Conservation (phyloP, 2,888 invertebrate genomes). For the Temnothorax ravouxi region DNA sequence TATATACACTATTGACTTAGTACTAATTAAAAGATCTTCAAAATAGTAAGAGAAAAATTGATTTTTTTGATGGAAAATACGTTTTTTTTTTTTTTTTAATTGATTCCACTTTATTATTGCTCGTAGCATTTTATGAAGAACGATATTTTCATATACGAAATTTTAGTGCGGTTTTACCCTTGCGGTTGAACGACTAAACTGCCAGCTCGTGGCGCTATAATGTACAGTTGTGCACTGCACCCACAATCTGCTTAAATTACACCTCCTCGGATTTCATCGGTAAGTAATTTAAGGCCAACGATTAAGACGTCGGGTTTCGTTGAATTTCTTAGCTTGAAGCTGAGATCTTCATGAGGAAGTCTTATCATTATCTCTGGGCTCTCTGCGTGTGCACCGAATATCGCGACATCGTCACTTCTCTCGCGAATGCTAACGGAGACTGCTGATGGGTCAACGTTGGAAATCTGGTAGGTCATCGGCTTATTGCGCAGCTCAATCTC, state of each 20-base stretch:
- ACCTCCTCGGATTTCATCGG: slow-evolving; percentile 73
- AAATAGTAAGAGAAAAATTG: neutral
- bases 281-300: slow-evolving; percentile 76
- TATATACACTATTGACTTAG: neutral
- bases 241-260: slow-evolving; percentile 68
- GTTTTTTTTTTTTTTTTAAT: neutral
- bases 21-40: neutral
- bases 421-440: slow-evolving; percentile 4
- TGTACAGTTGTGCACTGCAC: slow-evolving; percentile 67
- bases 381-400: neutral
- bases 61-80: neutral
- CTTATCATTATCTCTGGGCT: slow-evolving; percentile 41
- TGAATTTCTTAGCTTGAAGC: slow-evolving; percentile 27
- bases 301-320: slow-evolving; percentile 76
- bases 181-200: slow-evolving; percentile 25
- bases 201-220: slow-evolving; percentile 48
- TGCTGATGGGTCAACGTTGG: slow-evolving; percentile 39
- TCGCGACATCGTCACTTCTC: slow-evolving; percentile 36
- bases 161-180: slow-evolving; percentile 35
- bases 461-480: slow-evolving; percentile 46
- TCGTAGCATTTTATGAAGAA: neutral
- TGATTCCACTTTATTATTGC: neutral
- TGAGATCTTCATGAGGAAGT: slow-evolving; percentile 38
- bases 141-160: slow-evolving; percentile 27
- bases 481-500: slow-evolving; percentile 46